Evolutionary conservation across 2,888 invertebrate species (phyloP), one percentile per base, ranked within the genome.

Genomic region (Mechanitis mazaeus): DNA sequence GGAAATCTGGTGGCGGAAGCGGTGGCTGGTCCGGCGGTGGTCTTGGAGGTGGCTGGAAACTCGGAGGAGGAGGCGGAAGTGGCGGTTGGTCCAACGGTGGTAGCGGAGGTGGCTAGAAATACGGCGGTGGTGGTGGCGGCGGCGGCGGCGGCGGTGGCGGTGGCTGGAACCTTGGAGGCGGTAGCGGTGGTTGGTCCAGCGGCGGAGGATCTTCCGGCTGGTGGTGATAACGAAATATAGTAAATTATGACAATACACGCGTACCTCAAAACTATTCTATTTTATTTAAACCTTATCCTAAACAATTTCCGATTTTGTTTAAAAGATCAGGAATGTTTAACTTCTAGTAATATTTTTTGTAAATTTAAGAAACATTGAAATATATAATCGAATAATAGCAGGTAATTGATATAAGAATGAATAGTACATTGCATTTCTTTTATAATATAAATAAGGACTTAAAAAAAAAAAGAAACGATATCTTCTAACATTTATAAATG

Each of bases 181-280:
- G 79, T 38, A 69, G 76, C 54, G 65, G 77, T 61, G 54, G 73
- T 55, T 70, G 71, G 71, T 63, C 63, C 9, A 61, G 71, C 61
- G 76, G 79, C 55, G 75, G 82, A 50, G 76, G 83, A 60, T 75
- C 77, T 47, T 80, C 81, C 61, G 84, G 85, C 71, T 84, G 86
- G 86, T 86, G 85, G 84, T 86, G 80, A 85, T 76, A 73, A 64
- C 69, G 66, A 55, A 56, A 68, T 64, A 65, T 54, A 42, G 62
- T 72, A 74, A 75, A 79, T 75, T 75, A 71, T 64, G 70, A 76
- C 74, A 84, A 82, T 83, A 85, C 74, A 84, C 74, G 78, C 77
- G 81, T 83, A 82, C 79, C 78, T 80, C 76, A 68, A 65, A 72
- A 50, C n/a, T 63, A 59, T 70, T 74, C 73, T 69, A 63, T 61